Evolutionary conservation across 2,888 invertebrate species (phyloP), one percentile per base, ranked within the genome.

Genomic region (Sympetrum striolatum): DNA sequence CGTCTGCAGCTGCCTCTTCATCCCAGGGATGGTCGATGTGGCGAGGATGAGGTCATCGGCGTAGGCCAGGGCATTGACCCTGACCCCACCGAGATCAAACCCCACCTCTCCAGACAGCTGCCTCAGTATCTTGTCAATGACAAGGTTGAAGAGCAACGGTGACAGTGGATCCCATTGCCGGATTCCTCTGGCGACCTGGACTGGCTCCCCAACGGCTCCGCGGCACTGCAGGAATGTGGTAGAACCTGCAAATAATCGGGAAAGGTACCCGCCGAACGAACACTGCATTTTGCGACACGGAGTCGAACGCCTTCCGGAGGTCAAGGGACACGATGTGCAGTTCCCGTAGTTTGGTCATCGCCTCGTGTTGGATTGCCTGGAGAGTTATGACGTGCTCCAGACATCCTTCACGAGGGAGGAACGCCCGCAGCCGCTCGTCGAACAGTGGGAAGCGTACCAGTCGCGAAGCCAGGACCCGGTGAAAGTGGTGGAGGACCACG

Each of bases 251-350:
- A 90, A 91, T 18, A 90, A 44, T 35, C 35, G 25, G 81, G 10
- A 92, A 48, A 94, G 60, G 90, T 93, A 94, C 1, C 91, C 90
- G 15, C 92, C 91, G 35, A 94, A 92, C 0, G 90, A 92, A n/a
- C 1, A 91, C 79, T 10, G 92, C 93, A 31, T 91, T 64, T 86
- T 93, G 93, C 25, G 93, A 92, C 90, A 93, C 92, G 0, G 92
- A 93, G 91, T 94, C 94, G 91, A 94, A 94, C 5, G 94, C 94
- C 92, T 94, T 94, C 22, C 93, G 92, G 48, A 94, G 93, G 91
- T 94, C 94, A 39, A 94, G 92, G 73, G 93, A 93, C 90, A 93
- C 93, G 90, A 93, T 92, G 91, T 94, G 94, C 91, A 94, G 92
- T 64, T 93, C 92, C 25, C 92, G 92, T 90, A 91, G 82, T 0